Evolutionary conservation across 2,888 invertebrate genomes (phyloP).

Genomic region (Perdita meconis): DNA sequence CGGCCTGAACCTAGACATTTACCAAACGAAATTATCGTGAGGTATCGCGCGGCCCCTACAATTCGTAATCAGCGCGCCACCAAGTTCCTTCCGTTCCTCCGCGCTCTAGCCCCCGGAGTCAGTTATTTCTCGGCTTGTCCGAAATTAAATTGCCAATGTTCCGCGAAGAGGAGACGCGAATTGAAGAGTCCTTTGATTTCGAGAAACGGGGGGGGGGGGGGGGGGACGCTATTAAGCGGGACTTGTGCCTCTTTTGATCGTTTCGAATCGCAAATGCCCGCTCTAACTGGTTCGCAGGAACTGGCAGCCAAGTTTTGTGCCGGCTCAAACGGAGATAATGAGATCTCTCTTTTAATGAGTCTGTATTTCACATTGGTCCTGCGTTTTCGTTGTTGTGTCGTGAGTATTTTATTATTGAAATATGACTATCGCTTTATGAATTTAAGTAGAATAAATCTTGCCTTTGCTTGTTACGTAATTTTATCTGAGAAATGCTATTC

Average conservation of each 20-base stretch:
- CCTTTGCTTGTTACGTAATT: too few relatives aligned
- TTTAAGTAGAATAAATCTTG: too few relatives aligned
- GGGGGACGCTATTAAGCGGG: conserved; percentile 11
- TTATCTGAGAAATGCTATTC: too few relatives aligned
- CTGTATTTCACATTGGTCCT: too few relatives aligned
- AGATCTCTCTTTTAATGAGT: too few relatives aligned
- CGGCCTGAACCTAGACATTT: conserved; percentile 24
- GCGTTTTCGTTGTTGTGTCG: too few relatives aligned
- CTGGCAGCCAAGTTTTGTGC: too few relatives aligned
- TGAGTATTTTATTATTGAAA: too few relatives aligned
- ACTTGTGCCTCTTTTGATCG: conserved; percentile 5
- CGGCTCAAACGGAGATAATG: too few relatives aligned
- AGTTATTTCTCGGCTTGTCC: conserved; percentile 15
- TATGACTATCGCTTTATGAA: too few relatives aligned
- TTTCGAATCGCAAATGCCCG: conserved; percentile 7
- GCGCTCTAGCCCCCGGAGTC: neutral
- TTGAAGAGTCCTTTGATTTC: conserved; percentile 23
- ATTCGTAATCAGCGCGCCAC: conserved; percentile 27
- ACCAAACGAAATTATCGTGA: conserved; percentile 27
- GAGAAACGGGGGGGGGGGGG: neutral
- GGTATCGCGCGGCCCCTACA: conserved; percentile 11
- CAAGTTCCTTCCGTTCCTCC: neutral
- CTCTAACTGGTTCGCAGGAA: neutral
- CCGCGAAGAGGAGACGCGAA: neutral
- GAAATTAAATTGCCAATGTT: conserved; percentile 41